A percentile compares a stretch with the other conserved stretches of the same genome.
These are phyloP conservation scores for Anoncus sp. DNA, from an alignment of 2,888 invertebrate genomes.

Conservation along the genomic window DNA sequence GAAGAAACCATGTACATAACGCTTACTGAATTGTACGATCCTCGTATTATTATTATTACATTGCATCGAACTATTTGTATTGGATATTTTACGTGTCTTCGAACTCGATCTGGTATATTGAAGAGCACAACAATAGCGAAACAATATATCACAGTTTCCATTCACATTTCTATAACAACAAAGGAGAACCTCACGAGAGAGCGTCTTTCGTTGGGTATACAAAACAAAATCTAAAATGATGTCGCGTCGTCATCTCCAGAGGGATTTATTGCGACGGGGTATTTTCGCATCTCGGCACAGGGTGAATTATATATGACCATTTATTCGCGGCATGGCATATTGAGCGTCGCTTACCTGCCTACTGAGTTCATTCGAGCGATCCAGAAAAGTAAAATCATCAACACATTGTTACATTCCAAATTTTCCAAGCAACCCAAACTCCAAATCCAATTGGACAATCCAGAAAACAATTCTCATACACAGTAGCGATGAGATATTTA, in stretches of 20 bases:
- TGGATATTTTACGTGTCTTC: conserved; percentile 23
- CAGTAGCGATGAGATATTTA: no score
- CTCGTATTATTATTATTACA: conserved; percentile 8
- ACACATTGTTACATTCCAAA: no score
- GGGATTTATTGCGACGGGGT: neutral
- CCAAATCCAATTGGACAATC: no score
- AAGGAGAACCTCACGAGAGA: conserved; percentile 11
- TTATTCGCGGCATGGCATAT: no score
- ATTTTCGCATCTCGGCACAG: no score
- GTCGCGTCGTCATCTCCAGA: conserved; percentile 1
- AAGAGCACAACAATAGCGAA: conserved; percentile 27
- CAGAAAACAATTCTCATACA: no score
- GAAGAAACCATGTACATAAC: conserved; percentile 3
- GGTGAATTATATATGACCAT: no score
- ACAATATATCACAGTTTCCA: conserved; percentile 22
- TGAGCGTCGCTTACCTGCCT: no score
- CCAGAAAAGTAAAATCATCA: no score
- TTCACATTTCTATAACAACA: conserved; percentile 33
- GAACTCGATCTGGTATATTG: neutral
- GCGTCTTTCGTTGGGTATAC: conserved; percentile 4
- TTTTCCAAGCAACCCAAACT: no score
- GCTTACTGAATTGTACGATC: conserved; percentile 3
- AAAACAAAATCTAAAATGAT: conserved; percentile 37
- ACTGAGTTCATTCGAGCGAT: no score
- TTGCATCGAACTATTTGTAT: conserved; percentile 26